These are phyloP conservation scores for Caiman crocodilus DNA, from an alignment of 2,797 vertebrate species.

Conservation along the genomic window DNA sequence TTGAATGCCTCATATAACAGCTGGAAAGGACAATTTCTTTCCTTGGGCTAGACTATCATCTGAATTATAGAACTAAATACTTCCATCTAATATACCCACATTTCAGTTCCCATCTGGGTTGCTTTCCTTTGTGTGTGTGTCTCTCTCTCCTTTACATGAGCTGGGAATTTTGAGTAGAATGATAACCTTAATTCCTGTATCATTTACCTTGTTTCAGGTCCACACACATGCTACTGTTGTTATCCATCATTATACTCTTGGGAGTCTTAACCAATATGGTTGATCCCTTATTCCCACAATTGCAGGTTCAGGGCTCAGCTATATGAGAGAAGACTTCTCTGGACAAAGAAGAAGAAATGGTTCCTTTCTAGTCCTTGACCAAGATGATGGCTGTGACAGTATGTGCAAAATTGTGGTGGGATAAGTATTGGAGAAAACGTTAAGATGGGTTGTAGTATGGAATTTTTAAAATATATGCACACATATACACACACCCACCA, in stretches of 20 bases:
- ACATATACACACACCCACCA: too few species aligned
- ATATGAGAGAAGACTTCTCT: not conserved
- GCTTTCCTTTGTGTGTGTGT: conserved; percentile 8
- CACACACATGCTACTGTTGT: not conserved
- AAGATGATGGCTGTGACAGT: not conserved
- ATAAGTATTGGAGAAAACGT: not conserved
- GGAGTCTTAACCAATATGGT: not conserved
- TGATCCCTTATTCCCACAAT: not conserved
- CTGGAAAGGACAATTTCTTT: conserved; percentile 47
- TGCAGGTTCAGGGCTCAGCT: not conserved
- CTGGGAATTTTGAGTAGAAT: conserved; percentile 11
- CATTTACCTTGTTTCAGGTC: conserved; percentile 9
- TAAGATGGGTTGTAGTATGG: not conserved
- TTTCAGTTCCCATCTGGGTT: conserved; percentile 55
- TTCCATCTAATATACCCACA: conserved; percentile 39
- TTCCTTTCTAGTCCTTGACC: fast-evolving
- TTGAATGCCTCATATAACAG: conserved; percentile 44
- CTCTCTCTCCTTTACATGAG: not conserved
- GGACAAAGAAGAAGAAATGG: not conserved
- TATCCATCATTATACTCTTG: not conserved
- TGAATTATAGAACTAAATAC: conserved; percentile 46
- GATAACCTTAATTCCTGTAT: not conserved
- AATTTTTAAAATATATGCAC: not conserved
- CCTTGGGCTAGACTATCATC: conserved; percentile 12
- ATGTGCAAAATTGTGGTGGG: not conserved